A percentile compares a stretch with the other conserved stretches of the same genome.
These are phyloP conservation scores for Parnassius smintheus DNA, from an alignment of 2,888 invertebrate genomes.

Conservation along the genomic window DNA sequence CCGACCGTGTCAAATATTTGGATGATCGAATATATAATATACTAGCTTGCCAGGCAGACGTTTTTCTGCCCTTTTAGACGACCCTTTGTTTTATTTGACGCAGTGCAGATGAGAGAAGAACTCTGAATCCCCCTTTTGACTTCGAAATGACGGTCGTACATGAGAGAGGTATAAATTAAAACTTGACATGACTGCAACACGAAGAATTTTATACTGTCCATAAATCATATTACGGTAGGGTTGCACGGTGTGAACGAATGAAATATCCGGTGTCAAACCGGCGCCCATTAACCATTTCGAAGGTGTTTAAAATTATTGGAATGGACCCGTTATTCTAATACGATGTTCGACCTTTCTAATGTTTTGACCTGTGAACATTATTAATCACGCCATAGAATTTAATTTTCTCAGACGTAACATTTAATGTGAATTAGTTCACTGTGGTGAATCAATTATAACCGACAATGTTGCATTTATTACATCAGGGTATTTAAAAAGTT, in stretches of 20 bases:
- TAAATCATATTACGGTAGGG: slow-evolving; percentile 36
- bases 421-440: slow-evolving; percentile 8
- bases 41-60: no score
- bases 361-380: slow-evolving; percentile 19
- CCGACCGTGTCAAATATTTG: no score
- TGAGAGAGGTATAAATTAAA: slow-evolving; percentile 39
- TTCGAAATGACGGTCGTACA: background rate
- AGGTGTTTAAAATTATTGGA: slow-evolving; percentile 28
- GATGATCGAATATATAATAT: no score
- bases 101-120: background rate
- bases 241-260: slow-evolving; percentile 29
- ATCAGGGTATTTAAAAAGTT: no score
- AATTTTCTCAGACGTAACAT: slow-evolving; percentile 3
- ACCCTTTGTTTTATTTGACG: background rate
- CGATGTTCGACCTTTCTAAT: slow-evolving; percentile 18
- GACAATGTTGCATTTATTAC: no score
- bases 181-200: slow-evolving; percentile 31
- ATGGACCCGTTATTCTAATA: slow-evolving; percentile 25
- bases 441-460: background rate
- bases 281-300: slow-evolving; percentile 20
- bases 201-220: slow-evolving; percentile 38
- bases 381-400: slow-evolving; percentile 22
- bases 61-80: no score
- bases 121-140: background rate
- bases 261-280: slow-evolving; percentile 30